Evolutionary conservation across 2,888 invertebrate genomes (phyloP), one percentile per base, ranked within the genome.

Genomic region (Cephalotes varians): DNA sequence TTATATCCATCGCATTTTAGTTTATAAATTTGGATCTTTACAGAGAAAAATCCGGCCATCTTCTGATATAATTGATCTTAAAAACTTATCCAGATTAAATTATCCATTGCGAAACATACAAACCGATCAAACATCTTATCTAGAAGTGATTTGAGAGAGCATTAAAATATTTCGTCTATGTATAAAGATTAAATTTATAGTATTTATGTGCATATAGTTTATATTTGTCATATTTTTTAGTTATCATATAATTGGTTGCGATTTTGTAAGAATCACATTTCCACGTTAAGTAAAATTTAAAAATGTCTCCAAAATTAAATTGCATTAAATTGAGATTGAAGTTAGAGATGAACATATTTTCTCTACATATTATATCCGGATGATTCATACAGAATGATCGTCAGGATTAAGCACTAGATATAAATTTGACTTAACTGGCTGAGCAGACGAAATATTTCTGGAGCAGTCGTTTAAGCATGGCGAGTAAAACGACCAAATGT

Each of bases 401-500:
- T 47, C 9, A 34, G 18, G n/a, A 49, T 34, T 49, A 49, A 37
- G 12, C 12, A 18, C 1, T 56, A 56, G 4, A 15, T n/a, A 64
- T 64, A 49, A 76, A 12, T 34, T 34, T 25, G 31, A 18, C 6
- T 34, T 34, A 62, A 74, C 49, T 37, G n/a, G 9, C n/a, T 51
- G n/a, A 34, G 40, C 3, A 47, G 40, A 40, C 21, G 40, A 77
- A 67, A 77, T 31, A 54, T 67, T 77, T 67, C 31, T 77, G 21
- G 40, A 67, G 21, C 40, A 18, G 44, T 54, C 54, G 21, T 54
- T 56, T 6, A 56, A 77, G 34, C 21, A 54, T 77, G 40, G 21
- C n/a, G 21, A 54, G 21, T 18, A 49, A 64, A 74, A 18, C 54
- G 3, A 6, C 51, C 65, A 28, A 77, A 67, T 37, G 80, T 86